Percentiles rank a stretch among this genome's conserved stretches.
phyloP scores from a whole-genome alignment of 2,888 invertebrate genomes.

The Alloscopus bannaensis region DNA sequence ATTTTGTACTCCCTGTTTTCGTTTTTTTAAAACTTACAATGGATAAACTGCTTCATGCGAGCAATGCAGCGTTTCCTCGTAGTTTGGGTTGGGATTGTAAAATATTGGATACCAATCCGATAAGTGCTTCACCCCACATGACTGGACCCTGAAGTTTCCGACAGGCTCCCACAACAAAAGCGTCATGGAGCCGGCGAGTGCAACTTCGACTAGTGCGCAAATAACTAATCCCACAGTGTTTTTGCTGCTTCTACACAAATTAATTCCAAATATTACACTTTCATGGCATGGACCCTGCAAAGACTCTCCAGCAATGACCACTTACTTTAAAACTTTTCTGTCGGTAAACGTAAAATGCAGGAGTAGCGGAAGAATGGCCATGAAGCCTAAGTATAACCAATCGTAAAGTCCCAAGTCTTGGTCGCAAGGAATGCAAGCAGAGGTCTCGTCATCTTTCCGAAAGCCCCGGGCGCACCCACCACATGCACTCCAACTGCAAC shows the following conservation, averaged over 20 bases:
- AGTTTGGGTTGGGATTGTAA: conserved; percentile 95
- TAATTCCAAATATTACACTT: background rate
- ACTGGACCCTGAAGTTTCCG: conserved; percentile 84
- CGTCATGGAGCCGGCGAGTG: conserved; percentile 85
- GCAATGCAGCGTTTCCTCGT: conserved; percentile 91
- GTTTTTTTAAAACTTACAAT: conserved; percentile 81
- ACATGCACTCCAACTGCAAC: conserved; percentile 83
- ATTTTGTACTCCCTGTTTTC: background rate
- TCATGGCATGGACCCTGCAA: background rate
- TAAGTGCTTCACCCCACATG: conserved; percentile 87
- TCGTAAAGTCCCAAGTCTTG: conserved; percentile 89
- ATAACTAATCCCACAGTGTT: conserved; percentile 86
- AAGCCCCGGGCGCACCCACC: conserved; percentile 92
- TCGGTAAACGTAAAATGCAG: conserved; percentile 96
- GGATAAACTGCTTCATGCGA: conserved; percentile 99
- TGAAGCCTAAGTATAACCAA: conserved; percentile 95
- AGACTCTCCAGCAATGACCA: background rate
- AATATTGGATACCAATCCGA: conserved; percentile 98
- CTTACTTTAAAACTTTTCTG: conserved; percentile 71
- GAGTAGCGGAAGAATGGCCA: conserved; percentile 91
- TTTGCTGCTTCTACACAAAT: conserved; percentile 80
- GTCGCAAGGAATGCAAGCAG: conserved; percentile 79
- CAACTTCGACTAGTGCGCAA: conserved; percentile 89
- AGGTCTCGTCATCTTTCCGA: conserved; percentile 80
- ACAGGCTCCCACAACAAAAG: conserved; percentile 88